Conservation (phyloP, 2,113 vertebrate genomes). For the Corythaeola cristata region DNA sequence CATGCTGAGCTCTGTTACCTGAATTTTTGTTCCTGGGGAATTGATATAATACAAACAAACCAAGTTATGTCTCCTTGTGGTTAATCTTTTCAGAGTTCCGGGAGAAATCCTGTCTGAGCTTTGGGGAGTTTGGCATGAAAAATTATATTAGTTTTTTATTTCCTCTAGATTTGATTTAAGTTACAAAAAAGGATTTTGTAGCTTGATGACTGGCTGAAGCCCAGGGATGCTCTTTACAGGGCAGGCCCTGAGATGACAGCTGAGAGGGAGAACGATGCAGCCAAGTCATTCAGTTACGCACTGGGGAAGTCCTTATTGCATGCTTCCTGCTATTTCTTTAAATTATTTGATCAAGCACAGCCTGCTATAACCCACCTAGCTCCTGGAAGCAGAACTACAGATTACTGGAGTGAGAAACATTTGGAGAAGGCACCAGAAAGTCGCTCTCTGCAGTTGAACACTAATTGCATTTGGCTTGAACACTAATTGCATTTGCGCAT, state of each 20-base stretch:
- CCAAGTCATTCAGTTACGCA: background rate
- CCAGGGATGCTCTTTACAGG: background rate
- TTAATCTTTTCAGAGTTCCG: background rate
- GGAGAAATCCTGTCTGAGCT: background rate
- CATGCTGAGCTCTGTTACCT: background rate
- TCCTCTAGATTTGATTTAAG: background rate
- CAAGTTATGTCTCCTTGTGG: background rate
- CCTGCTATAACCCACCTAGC: background rate
- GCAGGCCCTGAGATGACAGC: background rate
- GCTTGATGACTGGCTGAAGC: background rate
- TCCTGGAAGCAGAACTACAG: background rate
- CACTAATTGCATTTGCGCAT: background rate
- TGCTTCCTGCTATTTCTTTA: background rate
- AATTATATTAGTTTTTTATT: background rate
- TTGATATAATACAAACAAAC: background rate
- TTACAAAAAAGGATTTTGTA: background rate
- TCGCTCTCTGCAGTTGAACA: background rate
- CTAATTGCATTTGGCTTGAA: background rate
- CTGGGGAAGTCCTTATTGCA: background rate
- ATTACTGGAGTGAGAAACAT: background rate
- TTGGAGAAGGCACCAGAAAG: background rate
- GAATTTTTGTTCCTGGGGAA: background rate
- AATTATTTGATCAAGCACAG: background rate
- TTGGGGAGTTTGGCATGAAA: background rate
- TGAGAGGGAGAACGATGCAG: background rate